Evolutionary conservation across 2,888 invertebrate species (phyloP), one percentile per base, ranked within the genome.

Genomic region (Thysanoteuthis rhombus): DNA sequence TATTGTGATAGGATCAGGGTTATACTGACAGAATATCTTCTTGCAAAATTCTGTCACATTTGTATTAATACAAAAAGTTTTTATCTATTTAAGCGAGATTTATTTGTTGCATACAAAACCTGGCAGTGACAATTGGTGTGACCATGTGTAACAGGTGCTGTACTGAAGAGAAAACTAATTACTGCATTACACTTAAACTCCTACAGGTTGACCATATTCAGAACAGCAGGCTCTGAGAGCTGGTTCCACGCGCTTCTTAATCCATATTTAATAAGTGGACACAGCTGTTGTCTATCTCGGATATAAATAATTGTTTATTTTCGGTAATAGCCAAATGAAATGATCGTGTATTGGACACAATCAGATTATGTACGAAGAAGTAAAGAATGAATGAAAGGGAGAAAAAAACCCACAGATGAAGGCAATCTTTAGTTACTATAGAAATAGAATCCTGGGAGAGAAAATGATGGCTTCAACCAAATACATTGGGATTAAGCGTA

Each of bases 301-400:
- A 75, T 75, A 75, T 75, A 75, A 75, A 75, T 75, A 75, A 75
- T 75, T 75, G 75, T 75, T 75, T 75, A 75, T 75, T 75, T 75
- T 75, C n/a, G 19, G 75, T 75, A 75, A 75, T 75, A 75, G 75
- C 75, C 75, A 75, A 75, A 75, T 75, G 75, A 75, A 75, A 75
- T 75, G 75, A 75, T 75, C 75, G n/a, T 75, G 36, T 75, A 75
- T 75, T 75, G 75, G 75, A 75, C 75, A 75, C 75, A 75, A 75
- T 75, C 75, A 75, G 75, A 75, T 75, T 75, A 75, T 75, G n/a
- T 75, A n/a, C 19, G 19, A 75, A 36, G n/a, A 75, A 75, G 3
- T 75, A 75, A 75, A 75, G 75, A 16, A 16, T 75, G 75, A n/a
- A n/a, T 75, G n/a, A 36, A 36, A 75, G 75, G 1, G n/a, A n/a